phyloP scores from a whole-genome alignment of 1,140 invertebrate species.

The Mactra quadrangularis region DNA sequence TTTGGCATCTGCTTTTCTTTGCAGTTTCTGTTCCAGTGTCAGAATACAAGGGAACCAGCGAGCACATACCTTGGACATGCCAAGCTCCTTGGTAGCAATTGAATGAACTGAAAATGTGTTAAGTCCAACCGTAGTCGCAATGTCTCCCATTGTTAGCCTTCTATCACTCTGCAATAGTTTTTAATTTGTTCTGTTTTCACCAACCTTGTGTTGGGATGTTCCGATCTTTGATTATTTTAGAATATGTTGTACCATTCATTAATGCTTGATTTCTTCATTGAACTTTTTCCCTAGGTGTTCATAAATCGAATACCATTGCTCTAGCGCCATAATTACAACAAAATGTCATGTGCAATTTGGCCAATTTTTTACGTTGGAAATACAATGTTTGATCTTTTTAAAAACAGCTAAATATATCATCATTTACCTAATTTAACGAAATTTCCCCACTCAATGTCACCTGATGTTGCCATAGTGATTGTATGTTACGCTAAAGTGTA shows the following conservation, averaged over 20 bases:
- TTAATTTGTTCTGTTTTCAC: conserved; percentile 23
- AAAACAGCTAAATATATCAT: neutral
- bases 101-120: conserved; percentile 7
- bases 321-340: neutral
- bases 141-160: conserved; percentile 5
- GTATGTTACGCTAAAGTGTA: neutral
- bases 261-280: neutral
- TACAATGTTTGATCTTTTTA: neutral
- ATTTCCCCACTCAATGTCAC: neutral
- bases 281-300: neutral
- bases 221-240: conserved; percentile 7
- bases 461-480: conserved; percentile 18
- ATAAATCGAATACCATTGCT: neutral
- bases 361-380: too few relatives aligned
- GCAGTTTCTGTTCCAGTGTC: conserved; percentile 8
- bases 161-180: conserved; percentile 8
- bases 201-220: neutral
- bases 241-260: conserved; percentile 23
- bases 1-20: neutral
- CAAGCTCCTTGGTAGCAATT: conserved; percentile 8
- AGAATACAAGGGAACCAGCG: conserved; percentile 8
- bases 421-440: neutral
- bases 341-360: too few relatives aligned
- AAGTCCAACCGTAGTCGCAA: conserved; percentile 10
- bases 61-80: conserved; percentile 35